phyloP scores from a whole-genome alignment of 2,888 invertebrate species.

The Gisinianus flammeolus region DNA sequence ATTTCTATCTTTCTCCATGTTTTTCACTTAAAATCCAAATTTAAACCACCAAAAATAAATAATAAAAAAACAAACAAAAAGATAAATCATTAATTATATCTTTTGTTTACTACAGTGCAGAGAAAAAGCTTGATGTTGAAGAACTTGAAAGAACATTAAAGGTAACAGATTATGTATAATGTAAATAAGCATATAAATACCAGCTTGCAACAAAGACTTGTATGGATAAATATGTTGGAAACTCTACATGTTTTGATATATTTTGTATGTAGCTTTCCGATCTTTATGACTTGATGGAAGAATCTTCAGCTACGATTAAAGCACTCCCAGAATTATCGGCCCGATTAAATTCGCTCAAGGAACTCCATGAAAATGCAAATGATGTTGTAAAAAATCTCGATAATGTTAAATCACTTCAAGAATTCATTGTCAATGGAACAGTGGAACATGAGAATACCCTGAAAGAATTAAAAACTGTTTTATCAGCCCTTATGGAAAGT shows the following conservation, averaged over 20 bases:
- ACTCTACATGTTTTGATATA: too few species aligned
- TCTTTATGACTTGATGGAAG: conserved; percentile 84
- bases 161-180: too few species aligned
- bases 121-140: conserved; percentile 66
- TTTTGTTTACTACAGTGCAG: too few species aligned
- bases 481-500: conserved; percentile 29
- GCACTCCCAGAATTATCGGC: conserved; percentile 80
- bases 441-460: conserved; percentile 54
- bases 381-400: conserved; percentile 56
- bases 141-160: conserved; percentile 73
- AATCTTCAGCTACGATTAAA: conserved; percentile 80
- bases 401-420: conserved; percentile 54
- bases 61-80: too few species aligned
- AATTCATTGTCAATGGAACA: conserved; percentile 54
- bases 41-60: too few species aligned
- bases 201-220: too few species aligned
- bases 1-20: too few species aligned
- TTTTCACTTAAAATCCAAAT: too few species aligned
- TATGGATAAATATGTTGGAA: too few species aligned
- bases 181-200: too few species aligned
- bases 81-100: too few species aligned
- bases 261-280: conserved; percentile 73
- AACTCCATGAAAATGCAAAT: conserved; percentile 71
- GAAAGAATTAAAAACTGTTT: conserved; percentile 44
- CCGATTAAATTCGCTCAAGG: conserved; percentile 83